Base-by-base conservation (phyloP, 1,140 invertebrate genomes). In the Yoshiicerus persimilis region DNA sequence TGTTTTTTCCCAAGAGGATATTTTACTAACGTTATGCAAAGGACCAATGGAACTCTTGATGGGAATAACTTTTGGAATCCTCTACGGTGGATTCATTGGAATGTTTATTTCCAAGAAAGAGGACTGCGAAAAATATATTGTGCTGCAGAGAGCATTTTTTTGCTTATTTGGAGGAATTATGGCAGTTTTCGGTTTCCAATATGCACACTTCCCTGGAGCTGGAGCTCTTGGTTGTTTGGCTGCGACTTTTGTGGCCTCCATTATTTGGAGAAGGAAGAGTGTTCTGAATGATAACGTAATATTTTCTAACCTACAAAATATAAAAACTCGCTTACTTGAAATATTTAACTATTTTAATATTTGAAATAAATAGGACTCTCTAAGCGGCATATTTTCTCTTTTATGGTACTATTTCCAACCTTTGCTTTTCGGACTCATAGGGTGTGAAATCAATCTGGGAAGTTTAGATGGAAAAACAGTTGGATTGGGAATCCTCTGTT, bases 41-140 rank as follows among this genome's bases (percentile, higher is more conserved):
- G 96, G 96, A 23, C 96, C 96, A 0, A 93, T 96, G 13, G 96
- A 96, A 89, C 94, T 97, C 23, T 87, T 96, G 75, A 94, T 95
- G 38, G 96, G 96, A 2, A 93, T 97, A 64, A 94, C 93, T 3
- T 96, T 96, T 90, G 96, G 96, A 16, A 92, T 96, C 1, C 75
- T 96, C 4, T 96, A 96, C 95, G 96, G 96, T 4, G 93, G 94
- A 39, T 91, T 97, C 13, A 93, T 95, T 0, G 95, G 95, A 91
- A 96, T 95, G n/a, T 86, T 86, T 11, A 39, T 86, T 34, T 86
- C 84, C 27, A 86, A 20, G 11, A 16, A 47, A 27, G 38, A 86
- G 30, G 56, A 66, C 8, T 87, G 11, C 10, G 23, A 62, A 20
- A 87, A 47, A 27, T 39, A 34, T 1, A 64, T 25, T 4, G 32